These are phyloP conservation scores for Carposina sasakii DNA, from an alignment of 1,140 invertebrate genomes.

Conservation along the genomic window DNA sequence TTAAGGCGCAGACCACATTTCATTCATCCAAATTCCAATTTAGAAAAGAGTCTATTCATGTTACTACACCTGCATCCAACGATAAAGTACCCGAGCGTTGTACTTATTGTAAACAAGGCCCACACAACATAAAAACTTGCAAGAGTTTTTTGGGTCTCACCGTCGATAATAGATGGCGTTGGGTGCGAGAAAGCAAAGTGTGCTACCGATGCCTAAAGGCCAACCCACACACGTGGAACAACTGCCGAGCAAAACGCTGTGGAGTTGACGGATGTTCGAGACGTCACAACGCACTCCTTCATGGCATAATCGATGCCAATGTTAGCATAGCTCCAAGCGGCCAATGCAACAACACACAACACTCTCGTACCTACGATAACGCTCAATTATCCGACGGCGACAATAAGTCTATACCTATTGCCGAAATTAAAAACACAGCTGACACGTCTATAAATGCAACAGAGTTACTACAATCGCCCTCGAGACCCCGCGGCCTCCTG, in stretches of 20 bases:
- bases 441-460: too few species aligned
- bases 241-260: slow-evolving; percentile 7
- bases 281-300: not conserved
- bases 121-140: slow-evolving; percentile 7
- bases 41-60: slow-evolving; percentile 2
- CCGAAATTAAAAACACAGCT: too few species aligned
- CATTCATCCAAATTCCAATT: slow-evolving; percentile 6
- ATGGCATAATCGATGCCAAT: too few species aligned
- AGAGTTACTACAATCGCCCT: too few species aligned
- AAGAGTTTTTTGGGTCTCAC: slow-evolving; percentile 1
- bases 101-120: slow-evolving; percentile 10
- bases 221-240: slow-evolving; percentile 8
- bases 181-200: slow-evolving; percentile 5
- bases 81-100: not conserved
- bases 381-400: too few species aligned
- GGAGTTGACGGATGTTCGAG: slow-evolving; percentile 5
- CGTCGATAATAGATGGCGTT: slow-evolving; percentile 15
- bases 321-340: too few species aligned
- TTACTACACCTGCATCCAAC: not conserved
- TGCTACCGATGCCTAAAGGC: slow-evolving; percentile 11
- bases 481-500: too few species aligned
- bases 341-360: too few species aligned
- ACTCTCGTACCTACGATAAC: too few species aligned
- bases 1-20: too few species aligned
- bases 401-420: too few species aligned